Evolutionary conservation across 2,113 vertebrate genomes (phyloP), one percentile per base, ranked within the genome.

Genomic region (Nothobranchius kuhntae): DNA sequence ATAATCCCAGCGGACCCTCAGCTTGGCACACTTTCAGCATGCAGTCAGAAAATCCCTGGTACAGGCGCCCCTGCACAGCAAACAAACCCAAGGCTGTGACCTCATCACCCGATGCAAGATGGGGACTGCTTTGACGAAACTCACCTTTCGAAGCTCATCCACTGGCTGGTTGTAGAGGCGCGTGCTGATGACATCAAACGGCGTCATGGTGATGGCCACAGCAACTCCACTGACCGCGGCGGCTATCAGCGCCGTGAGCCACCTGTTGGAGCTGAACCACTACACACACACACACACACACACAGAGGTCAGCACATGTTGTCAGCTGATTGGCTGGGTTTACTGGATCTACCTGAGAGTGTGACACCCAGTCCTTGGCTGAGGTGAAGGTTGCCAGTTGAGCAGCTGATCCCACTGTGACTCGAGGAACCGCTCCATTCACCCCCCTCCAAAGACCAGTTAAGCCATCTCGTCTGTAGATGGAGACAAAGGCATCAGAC

Each of bases 131-230:
- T 8, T 47, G 4, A 35, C 9, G 8, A 10, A 54, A 53, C 92
- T 91, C 86, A 99, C 97, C 89, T 73, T 86, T 58, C 87, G 94
- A 1, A 87, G 59, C 4, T 93, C 75, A 0, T 97, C 93, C 89
- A 98, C 96, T 0, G 96, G 97, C 86, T 99, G 96, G 84, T 99
- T 99, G 93, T 99, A 99, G 13, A 99, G 95, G 7, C 97, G 92
- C 0, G 97, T 99, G 81, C 97, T 98, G 77, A 95, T 88, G 83
- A 98, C 95, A 0, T 99, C 97, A 7, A 99, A 96, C 0, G 97
- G 97, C 0, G 95, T 96, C 96, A 98, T 99, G 1, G 93, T 91
- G 30, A 94, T 77, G 0, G 92, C 92, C 82, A 99, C 97, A 0
- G 94, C 95, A 0, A 98, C 78, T 0, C 96, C 95, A 65, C 97